A percentile compares a stretch with the other conserved stretches of the same genome.
Conservation (phyloP, 2,888 invertebrate species). For the Xestia xanthographa region DNA sequence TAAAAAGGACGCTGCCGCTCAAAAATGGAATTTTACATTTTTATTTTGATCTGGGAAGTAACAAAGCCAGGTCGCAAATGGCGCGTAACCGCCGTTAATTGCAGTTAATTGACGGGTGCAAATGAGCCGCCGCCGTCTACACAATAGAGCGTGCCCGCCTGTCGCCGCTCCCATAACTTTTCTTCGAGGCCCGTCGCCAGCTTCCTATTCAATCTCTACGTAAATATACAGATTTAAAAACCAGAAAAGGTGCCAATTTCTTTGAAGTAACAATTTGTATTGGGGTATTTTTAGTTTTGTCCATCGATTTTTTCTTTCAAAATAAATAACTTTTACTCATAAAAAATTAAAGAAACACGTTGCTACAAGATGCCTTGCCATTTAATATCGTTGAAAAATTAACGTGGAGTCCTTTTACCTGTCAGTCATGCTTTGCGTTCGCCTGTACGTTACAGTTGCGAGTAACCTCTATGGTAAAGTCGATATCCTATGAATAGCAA, state of each 20-base stretch:
- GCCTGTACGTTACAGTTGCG: conserved; percentile 31
- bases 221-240: conserved; percentile 29
- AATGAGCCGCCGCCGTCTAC: conserved; percentile 70
- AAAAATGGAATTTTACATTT: conserved; percentile 45
- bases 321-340: conserved; percentile 6
- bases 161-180: conserved; percentile 59
- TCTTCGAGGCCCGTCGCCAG: conserved; percentile 43
- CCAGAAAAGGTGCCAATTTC: conserved; percentile 5
- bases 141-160: conserved; percentile 60
- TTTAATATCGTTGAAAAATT: not conserved
- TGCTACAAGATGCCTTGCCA: not conserved
- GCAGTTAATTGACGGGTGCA: conserved; percentile 73
- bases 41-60: conserved; percentile 55
- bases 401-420: not conserved
- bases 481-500: conserved; percentile 68
- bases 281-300: not conserved
- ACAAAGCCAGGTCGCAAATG: conserved; percentile 67
- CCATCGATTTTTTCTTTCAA: conserved; percentile 1
- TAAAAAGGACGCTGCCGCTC: conserved; percentile 14
- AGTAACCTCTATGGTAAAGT: conserved; percentile 59
- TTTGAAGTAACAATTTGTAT: conserved; percentile 4
- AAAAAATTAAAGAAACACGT: conserved; percentile 7
- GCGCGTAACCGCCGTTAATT: conserved; percentile 70
- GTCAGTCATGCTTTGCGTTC: conserved; percentile 34
- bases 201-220: conserved; percentile 40